Conservation (phyloP, 2,113 vertebrate genomes). For the Cygnus buccinator region DNA sequence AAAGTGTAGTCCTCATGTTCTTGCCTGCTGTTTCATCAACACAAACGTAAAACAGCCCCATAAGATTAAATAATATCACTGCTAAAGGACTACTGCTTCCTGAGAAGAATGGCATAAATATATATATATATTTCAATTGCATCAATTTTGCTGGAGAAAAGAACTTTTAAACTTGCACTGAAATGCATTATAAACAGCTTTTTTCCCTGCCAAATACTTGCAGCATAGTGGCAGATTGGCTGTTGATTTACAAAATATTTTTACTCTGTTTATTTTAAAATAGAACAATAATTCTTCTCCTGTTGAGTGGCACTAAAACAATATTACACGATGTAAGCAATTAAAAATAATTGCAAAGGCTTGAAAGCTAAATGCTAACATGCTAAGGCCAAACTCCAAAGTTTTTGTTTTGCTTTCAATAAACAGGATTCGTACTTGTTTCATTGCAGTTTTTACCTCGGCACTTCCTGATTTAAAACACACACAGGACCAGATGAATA, state of each 20-base stretch:
- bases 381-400: neutral
- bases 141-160: neutral
- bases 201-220: neutral
- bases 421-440: neutral
- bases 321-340: neutral
- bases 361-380: neutral
- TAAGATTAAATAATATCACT: neutral
- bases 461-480: neutral
- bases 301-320: neutral
- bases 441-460: neutral
- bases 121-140: neutral
- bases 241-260: conserved; percentile 20
- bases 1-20: neutral
- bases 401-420: neutral
- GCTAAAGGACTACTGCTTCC: neutral
- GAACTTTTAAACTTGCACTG: neutral
- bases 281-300: neutral
- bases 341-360: neutral
- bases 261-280: neutral
- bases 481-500: neutral
- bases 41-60: neutral
- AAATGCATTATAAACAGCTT: neutral
- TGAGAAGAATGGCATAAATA: neutral
- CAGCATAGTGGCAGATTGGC: neutral
- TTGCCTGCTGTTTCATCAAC: neutral